Base-by-base conservation (phyloP, 2,797 vertebrate species). In the Crenichthys baileyi region DNA sequence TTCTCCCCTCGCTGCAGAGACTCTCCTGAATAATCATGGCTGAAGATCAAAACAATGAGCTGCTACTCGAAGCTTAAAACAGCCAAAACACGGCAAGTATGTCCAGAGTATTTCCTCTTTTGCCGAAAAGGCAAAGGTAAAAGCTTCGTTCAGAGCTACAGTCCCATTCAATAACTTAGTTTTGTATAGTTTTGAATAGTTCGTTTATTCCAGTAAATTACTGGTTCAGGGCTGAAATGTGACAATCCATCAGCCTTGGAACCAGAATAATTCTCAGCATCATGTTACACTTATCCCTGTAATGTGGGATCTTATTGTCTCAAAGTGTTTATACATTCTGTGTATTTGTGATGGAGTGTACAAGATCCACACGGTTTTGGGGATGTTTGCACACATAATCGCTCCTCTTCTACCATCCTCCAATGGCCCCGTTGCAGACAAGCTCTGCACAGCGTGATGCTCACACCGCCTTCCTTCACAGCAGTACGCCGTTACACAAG, bases 401-500 rank as follows among this genome's bases (percentile, higher is more conserved):
- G 26, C 67, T 67, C 53, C 20, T 39, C 61, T 78, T 73, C 67
- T 70, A 0, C 74, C n/a, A 41, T 31, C 77, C 55, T 85, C 73
- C 48, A 41, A 68, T 36, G 63, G 73, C 65, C 29, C 18, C 5
- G 74, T 78, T 77, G 75, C 48, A 53, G 73, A 73, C 77, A 78
- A 50, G 73, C 26, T 1, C 3, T 20, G 29, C 78, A 29, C 80
- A 80, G 85, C 72, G 0, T 55, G 83, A 85, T 0, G 75, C 67
- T 72, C 71, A 26, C 81, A 79, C 71, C 56, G 77, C 79, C 75
- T 70, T 29, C 41, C 58, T 50, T 77, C 79, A 76, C 88, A 85
- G 86, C 79, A 70, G 80, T 77, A 80, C 1, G 26, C 72, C 26
- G 81, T 80, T 73, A 82, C 67, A 75, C 75, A 61, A 83, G 79